Percentiles rank a stretch among this genome's conserved stretches.
Evolutionary conservation across 2,888 invertebrate genomes (phyloP).

Genomic region (Cheiracanthium punctorium): DNA sequence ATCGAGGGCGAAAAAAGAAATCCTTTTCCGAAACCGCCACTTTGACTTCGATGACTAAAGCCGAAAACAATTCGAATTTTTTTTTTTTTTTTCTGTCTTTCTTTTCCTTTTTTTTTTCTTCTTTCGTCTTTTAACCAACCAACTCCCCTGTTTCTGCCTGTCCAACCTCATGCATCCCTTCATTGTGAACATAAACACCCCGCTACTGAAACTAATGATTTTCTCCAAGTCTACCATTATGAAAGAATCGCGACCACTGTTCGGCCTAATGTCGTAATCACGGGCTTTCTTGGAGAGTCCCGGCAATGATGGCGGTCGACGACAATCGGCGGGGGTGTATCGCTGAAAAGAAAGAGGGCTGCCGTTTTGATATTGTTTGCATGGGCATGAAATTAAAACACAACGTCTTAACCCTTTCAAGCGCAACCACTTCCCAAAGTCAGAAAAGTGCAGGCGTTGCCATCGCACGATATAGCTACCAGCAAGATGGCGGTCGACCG

Average conservation of each 20-base stretch:
- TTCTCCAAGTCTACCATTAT: slow-evolving; percentile 31
- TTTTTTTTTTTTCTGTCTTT: background rate
- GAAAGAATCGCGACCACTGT: slow-evolving; percentile 44
- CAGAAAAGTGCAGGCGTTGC: no score
- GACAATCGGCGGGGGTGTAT: slow-evolving; percentile 47
- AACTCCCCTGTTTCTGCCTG: no score
- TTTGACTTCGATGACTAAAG: background rate
- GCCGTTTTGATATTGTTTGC: no score
- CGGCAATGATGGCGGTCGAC: slow-evolving; percentile 45
- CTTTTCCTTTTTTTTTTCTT: background rate
- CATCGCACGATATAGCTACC: no score
- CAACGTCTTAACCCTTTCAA: no score
- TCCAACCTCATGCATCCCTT: background rate
- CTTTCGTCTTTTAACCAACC: no score
- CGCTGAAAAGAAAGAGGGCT: background rate
- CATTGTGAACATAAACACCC: background rate
- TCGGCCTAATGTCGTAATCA: slow-evolving; percentile 47
- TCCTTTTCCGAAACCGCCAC: background rate
- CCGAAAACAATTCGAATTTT: background rate
- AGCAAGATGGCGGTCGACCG: no score
- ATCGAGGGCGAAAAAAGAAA: background rate
- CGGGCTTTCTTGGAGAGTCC: slow-evolving; percentile 18
- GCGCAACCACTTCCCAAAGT: no score
- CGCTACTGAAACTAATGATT: slow-evolving; percentile 56
- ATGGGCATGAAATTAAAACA: no score